Evolutionary conservation across 2,888 invertebrate genomes (phyloP).

Genomic region (Saturnia pavonia): DNA sequence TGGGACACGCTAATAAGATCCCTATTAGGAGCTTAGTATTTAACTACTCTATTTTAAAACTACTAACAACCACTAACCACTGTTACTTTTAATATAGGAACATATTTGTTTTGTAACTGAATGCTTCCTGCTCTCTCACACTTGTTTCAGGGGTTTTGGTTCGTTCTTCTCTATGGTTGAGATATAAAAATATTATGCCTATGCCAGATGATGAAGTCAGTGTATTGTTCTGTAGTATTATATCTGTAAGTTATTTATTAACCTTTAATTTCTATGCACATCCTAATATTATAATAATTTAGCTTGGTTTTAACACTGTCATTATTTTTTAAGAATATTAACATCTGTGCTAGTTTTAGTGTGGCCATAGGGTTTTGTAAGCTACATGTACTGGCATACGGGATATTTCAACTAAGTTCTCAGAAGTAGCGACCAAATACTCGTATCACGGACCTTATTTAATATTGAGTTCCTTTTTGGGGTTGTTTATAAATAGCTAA

Average conservation of each 20-base stretch:
- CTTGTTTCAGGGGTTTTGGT: conserved; percentile 83
- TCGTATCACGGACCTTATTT: no score
- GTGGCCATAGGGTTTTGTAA: no score
- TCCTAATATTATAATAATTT: not conserved
- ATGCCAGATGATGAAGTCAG: conserved; percentile 84
- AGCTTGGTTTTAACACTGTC: not conserved
- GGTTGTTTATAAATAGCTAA: no score
- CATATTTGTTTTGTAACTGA: not conserved
- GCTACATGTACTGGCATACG: no score
- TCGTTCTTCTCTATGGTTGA: conserved; percentile 86
- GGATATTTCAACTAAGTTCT: no score
- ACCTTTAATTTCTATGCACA: not conserved
- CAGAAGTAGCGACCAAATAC: no score
- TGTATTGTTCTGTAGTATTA: conserved; percentile 87
- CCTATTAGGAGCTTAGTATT: not conserved
- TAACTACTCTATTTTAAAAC: not conserved
- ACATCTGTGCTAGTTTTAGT: no score
- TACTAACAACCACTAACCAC: not conserved
- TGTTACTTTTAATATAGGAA: not conserved
- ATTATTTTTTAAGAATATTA: no score
- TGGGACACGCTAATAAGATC: no score
- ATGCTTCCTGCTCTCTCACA: not conserved
- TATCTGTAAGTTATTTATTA: conserved; percentile 82
- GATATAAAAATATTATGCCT: conserved; percentile 85
- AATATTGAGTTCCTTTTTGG: no score